Base-by-base conservation (phyloP, 2,113 vertebrate species). In the Canis aureus region DNA sequence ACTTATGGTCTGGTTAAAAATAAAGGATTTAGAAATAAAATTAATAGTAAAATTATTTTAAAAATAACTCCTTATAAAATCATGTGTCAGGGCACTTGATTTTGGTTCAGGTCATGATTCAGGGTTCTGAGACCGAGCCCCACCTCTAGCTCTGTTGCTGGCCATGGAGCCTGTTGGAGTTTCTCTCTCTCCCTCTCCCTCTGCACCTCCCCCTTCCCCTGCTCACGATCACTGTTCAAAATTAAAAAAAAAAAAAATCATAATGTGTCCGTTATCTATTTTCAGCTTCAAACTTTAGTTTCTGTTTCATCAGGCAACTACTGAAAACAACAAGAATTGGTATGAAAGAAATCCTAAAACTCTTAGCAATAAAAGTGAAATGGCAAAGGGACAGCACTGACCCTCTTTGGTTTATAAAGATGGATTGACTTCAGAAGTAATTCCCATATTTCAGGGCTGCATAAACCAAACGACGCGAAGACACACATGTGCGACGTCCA, bases 401-500 rank as follows among this genome's bases (percentile, higher is more conserved):
- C 99, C 99, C 99, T 98, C 27, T 98, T 98, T 29, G 98, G 95
- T 0, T 98, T 99, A 97, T 99, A 97, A 55, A 99, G 99, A 89
- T 89, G 99, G 69, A 99, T 43, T 43, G 98, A 74, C 98, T 98
- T 99, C 96, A 99, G 98, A 59, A 98, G 59, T 19, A 99, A 85
- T 1, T 98, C 99, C 99, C 99, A 99, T 55, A 99, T 55, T 94
- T 99, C 99, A 0, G 98, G 92, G 69, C 99, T 99, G 97, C 99
- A 99, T 59, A 99, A 98, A 49, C 99, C 99, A 29, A 99, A 99
- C 29, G 99, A 99, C 0, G 99, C 99, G 12, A 99, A 99, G 0
- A 99, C 99, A 95, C 99, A 99, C 99, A 99, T 99, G 89, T 99
- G 99, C n/a, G 99, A 99, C 0, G 99, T 99, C 99, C 99, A 99